Evolutionary conservation across 1,140 invertebrate species (phyloP).

Genomic region (Drosophila gunungcola): DNA sequence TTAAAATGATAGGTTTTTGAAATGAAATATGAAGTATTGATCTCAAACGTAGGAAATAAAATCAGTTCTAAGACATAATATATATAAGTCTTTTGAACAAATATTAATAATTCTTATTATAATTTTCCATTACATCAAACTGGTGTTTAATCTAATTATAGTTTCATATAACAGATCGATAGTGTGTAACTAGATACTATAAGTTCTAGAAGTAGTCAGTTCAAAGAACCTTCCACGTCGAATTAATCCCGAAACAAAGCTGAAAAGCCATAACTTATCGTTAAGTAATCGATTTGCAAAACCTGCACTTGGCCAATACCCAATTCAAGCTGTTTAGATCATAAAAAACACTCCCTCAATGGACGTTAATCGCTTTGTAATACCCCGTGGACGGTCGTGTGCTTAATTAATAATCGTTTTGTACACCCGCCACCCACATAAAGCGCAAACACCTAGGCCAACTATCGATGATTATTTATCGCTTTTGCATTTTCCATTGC

Average conservation of each 20-base stretch:
- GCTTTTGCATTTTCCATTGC: constrained; percentile 8
- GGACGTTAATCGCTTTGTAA: constrained; percentile 48
- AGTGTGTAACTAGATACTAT: no score
- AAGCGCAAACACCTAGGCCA: constrained; percentile 21
- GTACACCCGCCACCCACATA: constrained; percentile 42
- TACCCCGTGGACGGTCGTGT: constrained; percentile 2
- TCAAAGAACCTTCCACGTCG: no score
- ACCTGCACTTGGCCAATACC: neutral
- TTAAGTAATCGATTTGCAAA: constrained; percentile 18
- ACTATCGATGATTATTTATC: constrained; percentile 44
- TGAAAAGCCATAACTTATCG: constrained; percentile 19
- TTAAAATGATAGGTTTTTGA: no score
- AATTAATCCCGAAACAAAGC: neutral
- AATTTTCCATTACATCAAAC: no score
- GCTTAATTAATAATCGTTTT: constrained; percentile 51
- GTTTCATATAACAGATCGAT: no score
- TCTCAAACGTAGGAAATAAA: no score
- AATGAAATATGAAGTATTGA: no score
- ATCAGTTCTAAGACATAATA: no score
- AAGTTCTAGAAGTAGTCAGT: no score
- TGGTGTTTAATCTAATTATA: no score
- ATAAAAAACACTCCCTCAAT: constrained; percentile 19
- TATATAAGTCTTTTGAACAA: no score
- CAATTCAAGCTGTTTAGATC: constrained; percentile 6
- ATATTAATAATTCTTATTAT: no score